These are phyloP conservation scores for Eolophus roseicapilla DNA, from an alignment of 2,113 vertebrate genomes.

Conservation along the genomic window DNA sequence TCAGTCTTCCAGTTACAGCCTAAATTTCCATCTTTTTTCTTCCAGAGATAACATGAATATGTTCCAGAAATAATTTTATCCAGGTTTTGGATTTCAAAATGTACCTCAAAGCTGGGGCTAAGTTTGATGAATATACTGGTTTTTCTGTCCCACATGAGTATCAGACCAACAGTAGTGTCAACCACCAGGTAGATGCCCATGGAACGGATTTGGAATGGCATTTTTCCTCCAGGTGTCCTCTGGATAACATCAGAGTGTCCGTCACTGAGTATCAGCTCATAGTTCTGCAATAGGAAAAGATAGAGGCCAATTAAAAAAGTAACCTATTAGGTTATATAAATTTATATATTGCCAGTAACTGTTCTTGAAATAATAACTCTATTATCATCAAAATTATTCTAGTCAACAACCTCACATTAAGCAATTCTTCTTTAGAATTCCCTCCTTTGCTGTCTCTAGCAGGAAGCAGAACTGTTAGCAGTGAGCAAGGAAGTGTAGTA, in stretches of 20 bases:
- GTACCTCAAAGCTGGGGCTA: slow-evolving; percentile 82
- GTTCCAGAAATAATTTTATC: neutral
- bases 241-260: slow-evolving; percentile 78
- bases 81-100: neutral
- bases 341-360: neutral
- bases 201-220: slow-evolving; percentile 77
- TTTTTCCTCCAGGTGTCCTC: slow-evolving; percentile 55
- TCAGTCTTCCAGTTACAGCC: neutral
- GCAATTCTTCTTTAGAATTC: neutral
- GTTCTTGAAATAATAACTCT: neutral
- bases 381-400: neutral
- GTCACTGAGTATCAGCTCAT: slow-evolving; percentile 83
- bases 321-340: neutral
- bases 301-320: neutral
- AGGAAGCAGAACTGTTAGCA: neutral
- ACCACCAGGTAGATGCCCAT: slow-evolving; percentile 89
- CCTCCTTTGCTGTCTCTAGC: neutral
- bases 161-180: slow-evolving; percentile 78
- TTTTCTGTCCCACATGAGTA: slow-evolving; percentile 90
- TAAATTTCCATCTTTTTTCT: neutral
- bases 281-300: slow-evolving; percentile 69
- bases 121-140: slow-evolving; percentile 90
- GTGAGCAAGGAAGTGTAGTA: neutral
- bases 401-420: neutral
- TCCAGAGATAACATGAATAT: neutral